Evolutionary conservation across 2,888 invertebrate genomes (phyloP).

Genomic region (Azorinus chamasolen): DNA sequence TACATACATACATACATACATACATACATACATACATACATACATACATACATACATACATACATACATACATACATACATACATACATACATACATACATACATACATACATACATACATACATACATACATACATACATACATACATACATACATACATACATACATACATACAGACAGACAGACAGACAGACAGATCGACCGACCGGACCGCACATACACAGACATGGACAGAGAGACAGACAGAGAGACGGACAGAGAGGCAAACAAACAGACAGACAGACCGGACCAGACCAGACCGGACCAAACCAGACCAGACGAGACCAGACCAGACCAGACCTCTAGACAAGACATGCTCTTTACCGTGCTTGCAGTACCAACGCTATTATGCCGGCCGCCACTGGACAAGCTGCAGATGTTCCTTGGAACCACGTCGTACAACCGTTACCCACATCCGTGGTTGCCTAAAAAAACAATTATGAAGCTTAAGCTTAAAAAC

Average conservation of each 20-base stretch:
- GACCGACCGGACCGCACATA: too few relatives aligned
- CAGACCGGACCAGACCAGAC: too few relatives aligned
- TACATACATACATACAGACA: too few relatives aligned
- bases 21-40: constrained; percentile 60
- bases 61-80: not conserved
- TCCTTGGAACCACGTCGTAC: constrained; percentile 46
- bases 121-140: not conserved
- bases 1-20: constrained; percentile 62
- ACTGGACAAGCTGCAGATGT: constrained; percentile 60
- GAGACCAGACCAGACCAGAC: too few relatives aligned
- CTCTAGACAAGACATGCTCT: constrained; percentile 19
- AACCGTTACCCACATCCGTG: constrained; percentile 31
- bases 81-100: not conserved
- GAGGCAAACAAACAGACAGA: too few relatives aligned
- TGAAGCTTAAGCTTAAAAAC: too few relatives aligned
- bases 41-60: constrained; percentile 37
- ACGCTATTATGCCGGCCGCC: constrained; percentile 52
- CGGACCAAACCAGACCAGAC: too few relatives aligned
- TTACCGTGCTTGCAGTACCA: constrained; percentile 54
- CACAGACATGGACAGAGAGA: too few relatives aligned
- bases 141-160: not conserved
- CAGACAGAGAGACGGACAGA: too few relatives aligned
- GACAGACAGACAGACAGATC: too few relatives aligned
- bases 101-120: not conserved
- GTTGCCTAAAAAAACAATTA: constrained; percentile 34